Evolutionary conservation across 2,888 invertebrate species (phyloP).

Genomic region (Gandaritis pyraliata): DNA sequence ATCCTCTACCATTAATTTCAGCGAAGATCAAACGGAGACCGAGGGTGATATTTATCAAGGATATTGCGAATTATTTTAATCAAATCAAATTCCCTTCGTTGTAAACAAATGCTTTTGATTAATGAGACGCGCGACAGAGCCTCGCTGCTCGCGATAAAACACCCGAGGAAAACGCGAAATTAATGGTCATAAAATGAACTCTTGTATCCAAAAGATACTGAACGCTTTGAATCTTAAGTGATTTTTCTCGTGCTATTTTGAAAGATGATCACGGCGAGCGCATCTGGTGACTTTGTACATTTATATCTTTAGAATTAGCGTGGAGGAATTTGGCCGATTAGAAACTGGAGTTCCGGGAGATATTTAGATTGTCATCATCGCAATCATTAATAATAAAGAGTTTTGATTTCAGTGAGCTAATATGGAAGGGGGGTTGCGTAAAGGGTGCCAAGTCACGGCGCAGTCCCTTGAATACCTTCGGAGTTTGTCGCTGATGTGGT

Average conservation of each 20-base stretch:
- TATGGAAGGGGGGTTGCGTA: conserved; percentile 72
- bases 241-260: conserved; percentile 79
- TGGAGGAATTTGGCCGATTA: conserved; percentile 70
- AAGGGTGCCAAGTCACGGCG: conserved; percentile 77
- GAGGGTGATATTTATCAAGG: conserved; percentile 85
- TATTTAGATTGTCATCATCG: conserved; percentile 81
- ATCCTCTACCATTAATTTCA: conserved; percentile 83
- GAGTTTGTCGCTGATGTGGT: conserved; percentile 81
- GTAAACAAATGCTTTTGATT: conserved; percentile 85
- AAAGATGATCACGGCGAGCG: conserved; percentile 73
- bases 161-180: conserved; percentile 82
- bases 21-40: conserved; percentile 83
- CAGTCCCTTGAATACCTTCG: conserved; percentile 77
- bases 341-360: conserved; percentile 66
- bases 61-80: conserved; percentile 85
- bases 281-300: conserved; percentile 79
- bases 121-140: conserved; percentile 84
- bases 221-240: conserved; percentile 81
- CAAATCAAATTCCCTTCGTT: conserved; percentile 85
- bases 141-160: conserved; percentile 82
- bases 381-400: conserved; percentile 82
- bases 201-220: conserved; percentile 82
- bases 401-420: conserved; percentile 82
- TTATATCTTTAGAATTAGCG: conserved; percentile 69
- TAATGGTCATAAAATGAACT: conserved; percentile 85